phyloP scores from a whole-genome alignment of 1,140 invertebrate genomes.

The Scylla paramamosain region DNA sequence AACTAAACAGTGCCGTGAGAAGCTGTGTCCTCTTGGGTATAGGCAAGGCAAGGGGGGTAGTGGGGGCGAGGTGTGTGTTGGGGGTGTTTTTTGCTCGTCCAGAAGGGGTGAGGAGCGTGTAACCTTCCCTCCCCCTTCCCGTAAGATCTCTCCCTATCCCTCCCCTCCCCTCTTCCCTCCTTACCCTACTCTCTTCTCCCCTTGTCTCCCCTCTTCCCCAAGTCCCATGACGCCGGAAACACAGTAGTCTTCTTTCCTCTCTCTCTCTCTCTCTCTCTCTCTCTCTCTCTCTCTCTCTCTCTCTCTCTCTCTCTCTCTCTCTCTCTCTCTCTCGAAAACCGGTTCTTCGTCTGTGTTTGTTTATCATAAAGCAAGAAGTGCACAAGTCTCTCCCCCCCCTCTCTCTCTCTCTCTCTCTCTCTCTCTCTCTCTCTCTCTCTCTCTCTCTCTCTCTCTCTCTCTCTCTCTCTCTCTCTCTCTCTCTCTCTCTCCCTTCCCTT shows the following conservation, averaged over 20 bases:
- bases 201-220: too few relatives aligned
- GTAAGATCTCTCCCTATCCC: too few relatives aligned
- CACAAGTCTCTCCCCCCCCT: neutral
- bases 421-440: neutral
- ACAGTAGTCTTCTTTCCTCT: neutral
- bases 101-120: too few relatives aligned
- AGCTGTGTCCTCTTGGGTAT: too few relatives aligned
- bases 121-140: too few relatives aligned
- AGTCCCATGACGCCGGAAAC: too few relatives aligned
- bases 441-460: neutral
- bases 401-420: neutral
- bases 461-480: neutral
- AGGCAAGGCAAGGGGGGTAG: too few relatives aligned
- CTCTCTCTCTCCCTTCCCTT: neutral
- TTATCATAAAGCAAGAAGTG: conserved; percentile 9
- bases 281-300: conserved; percentile 20
- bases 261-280: conserved; percentile 15
- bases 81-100: too few relatives aligned
- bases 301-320: conserved; percentile 20
- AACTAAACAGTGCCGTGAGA: too few relatives aligned
- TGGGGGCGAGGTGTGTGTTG: too few relatives aligned
- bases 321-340: neutral
- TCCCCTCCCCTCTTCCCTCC: too few relatives aligned
- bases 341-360: neutral
- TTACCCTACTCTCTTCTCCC: too few relatives aligned